Conservation (phyloP, 2,797 vertebrate genomes). For the Pangasius djambal region DNA sequence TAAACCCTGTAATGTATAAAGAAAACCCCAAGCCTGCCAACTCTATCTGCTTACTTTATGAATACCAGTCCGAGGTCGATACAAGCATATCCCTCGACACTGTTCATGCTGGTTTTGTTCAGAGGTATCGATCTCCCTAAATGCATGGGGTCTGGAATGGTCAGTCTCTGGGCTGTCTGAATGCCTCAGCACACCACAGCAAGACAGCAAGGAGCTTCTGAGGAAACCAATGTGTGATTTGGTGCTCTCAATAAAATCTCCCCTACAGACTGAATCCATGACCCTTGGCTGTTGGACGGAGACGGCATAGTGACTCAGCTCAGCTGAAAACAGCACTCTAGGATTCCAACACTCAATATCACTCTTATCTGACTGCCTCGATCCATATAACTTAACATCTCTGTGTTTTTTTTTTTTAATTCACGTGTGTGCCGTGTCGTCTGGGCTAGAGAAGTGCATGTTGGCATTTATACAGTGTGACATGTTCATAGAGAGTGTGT, state of each 20-base stretch:
- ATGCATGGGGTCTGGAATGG: conserved; percentile 71
- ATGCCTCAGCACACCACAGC: conserved; percentile 41
- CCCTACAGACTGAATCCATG: conserved; percentile 62
- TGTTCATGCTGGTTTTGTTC: conserved; percentile 60
- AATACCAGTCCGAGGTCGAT: conserved; percentile 69
- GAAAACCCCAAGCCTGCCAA: conserved; percentile 44
- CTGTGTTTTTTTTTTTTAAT: not conserved
- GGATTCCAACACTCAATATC: conserved; percentile 79
- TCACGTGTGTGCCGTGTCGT: conserved; percentile 2
- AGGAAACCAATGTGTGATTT: conserved; percentile 74
- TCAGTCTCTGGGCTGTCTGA: conserved; percentile 61
- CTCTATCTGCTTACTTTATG: conserved; percentile 64
- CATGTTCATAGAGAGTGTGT: conserved; percentile 3
- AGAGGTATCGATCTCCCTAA: conserved; percentile 72
- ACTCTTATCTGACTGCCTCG: conserved; percentile 64
- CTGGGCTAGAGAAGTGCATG: conserved; percentile 9
- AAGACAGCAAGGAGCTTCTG: conserved; percentile 63
- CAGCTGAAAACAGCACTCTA: conserved; percentile 63
- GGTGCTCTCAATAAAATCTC: conserved; percentile 79
- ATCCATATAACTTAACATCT: conserved; percentile 71
- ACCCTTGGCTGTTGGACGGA: conserved; percentile 48
- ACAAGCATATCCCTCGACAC: conserved; percentile 63
- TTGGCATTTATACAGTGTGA: conserved; percentile 14
- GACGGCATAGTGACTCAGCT: conserved; percentile 63
- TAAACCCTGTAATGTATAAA: not conserved